phyloP scores from a whole-genome alignment of 2,797 vertebrate species.

The Phrynocephalus vlangalii region DNA sequence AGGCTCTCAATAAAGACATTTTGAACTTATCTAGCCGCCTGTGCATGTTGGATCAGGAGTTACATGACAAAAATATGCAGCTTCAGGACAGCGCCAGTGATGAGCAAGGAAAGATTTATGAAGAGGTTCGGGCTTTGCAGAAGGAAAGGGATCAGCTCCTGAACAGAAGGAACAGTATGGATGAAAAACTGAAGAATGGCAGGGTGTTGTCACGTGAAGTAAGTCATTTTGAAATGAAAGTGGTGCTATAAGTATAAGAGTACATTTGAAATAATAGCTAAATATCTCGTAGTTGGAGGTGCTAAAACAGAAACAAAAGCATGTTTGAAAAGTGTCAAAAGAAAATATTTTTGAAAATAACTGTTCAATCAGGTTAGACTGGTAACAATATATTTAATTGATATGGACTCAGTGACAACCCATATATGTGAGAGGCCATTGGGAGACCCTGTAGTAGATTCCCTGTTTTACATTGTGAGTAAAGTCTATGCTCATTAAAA shows the following conservation, averaged over 20 bases:
- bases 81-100: constrained; percentile 69
- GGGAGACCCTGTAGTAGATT: not conserved
- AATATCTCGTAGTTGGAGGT: constrained; percentile 11
- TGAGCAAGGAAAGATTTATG: constrained; percentile 73
- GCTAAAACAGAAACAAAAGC: not conserved
- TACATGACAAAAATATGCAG: constrained; percentile 77
- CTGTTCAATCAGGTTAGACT: not conserved
- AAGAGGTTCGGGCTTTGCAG: constrained; percentile 79
- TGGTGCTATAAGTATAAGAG: constrained; percentile 10
- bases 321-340: constrained; percentile 1
- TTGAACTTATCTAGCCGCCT: constrained; percentile 82
- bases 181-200: constrained; percentile 84
- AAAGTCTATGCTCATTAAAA: not conserved
- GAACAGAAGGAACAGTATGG: constrained; percentile 80
- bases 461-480: not conserved
- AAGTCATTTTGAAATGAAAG: constrained; percentile 63
- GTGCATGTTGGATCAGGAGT: constrained; percentile 83
- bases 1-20: constrained; percentile 87
- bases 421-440: not conserved
- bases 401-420: not conserved
- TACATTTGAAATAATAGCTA: not conserved
- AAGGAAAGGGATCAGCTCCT: constrained; percentile 81
- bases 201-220: constrained; percentile 84
- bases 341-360: constrained; percentile 18
- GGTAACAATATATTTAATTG: not conserved